Evolutionary conservation across 2,113 vertebrate genomes (phyloP).

Genomic region (Callithrix jacchus): DNA sequence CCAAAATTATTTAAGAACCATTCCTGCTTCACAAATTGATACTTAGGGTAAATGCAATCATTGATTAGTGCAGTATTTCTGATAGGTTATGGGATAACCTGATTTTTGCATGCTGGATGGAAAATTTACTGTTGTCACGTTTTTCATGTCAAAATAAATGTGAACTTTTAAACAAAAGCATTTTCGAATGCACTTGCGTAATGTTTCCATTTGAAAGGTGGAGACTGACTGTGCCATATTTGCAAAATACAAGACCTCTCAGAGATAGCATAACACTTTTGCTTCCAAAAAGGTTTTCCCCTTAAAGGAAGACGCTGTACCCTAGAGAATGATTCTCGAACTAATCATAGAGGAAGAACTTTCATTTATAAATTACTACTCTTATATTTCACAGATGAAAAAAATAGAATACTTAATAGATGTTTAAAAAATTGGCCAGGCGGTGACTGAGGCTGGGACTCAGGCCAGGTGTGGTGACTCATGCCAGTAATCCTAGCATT

Average conservation of each 20-base stretch:
- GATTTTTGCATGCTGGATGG: neutral
- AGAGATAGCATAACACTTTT: neutral
- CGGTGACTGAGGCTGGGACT: too few species aligned
- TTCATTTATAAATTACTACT: constrained; percentile 1
- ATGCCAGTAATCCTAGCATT: too few species aligned
- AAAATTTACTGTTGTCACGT: neutral
- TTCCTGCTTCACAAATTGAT: neutral
- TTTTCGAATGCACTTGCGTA: neutral
- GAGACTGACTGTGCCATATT: neutral
- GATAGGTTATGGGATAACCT: neutral
- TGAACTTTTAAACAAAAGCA: neutral
- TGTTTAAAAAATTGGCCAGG: neutral
- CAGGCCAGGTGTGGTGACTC: too few species aligned
- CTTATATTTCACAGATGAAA: neutral
- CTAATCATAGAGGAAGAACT: neutral
- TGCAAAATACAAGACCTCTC: neutral
- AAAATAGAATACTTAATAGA: neutral
- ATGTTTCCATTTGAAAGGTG: neutral
- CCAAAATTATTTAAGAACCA: neutral
- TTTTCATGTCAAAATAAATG: neutral
- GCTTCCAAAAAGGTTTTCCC: neutral
- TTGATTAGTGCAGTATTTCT: neutral
- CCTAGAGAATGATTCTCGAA: neutral
- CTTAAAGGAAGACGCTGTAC: neutral
- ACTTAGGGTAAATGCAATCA: neutral